Base-by-base conservation (phyloP, 2,113 vertebrate species). In the Alaudala cheleensis region DNA sequence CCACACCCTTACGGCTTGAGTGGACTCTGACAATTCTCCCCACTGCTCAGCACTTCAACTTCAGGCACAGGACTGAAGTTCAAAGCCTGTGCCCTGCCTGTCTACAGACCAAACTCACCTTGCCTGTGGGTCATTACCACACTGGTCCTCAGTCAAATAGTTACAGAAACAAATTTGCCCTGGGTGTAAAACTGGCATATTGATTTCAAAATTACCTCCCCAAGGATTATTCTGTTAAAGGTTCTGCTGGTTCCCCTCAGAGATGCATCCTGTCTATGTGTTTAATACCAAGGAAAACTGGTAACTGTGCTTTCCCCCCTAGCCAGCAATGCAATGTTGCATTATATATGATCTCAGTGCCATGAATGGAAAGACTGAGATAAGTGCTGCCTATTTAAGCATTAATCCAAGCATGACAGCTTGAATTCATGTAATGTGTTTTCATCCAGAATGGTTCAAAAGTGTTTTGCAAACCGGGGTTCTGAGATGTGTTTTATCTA, bases 301-400 rank as follows among this genome's bases (percentile, higher is more conserved):
- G 7, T 54, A 87, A 76, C 17, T 49, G 49, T 88, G 31, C 3
- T 58, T 71, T 29, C 0, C 8, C 31, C 49, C 22, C 31, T 17
- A 57, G 51, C 34, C 61, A 92, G 31, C 29, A 66, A n/a, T 12
- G 22, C 26, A 81, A 49, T 29, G 10, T 81, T 86, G 37, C n/a
- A 33, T 90, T 92, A 60, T 79, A 67, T 71, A 71, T 21, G 16
- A 78, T 74, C 29, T 90, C 17, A 5, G 20, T 81, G 49, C 22
- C 14, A 20, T 15, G 50, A 85, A 81, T 60, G 20, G 60, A 86
- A 92, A 74, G 44, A 49, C 18, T 86, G 33, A 92, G 34, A 58
- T 56, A 88, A 88, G 13, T 37, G 28, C 56, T 90, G 50, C 12
- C 45, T 72, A 22, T 90, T 86, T 86, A 56, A 91, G 77, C 24